Base-by-base conservation (phyloP, 2,888 invertebrate species). In the Gasteruption jaculator region DNA sequence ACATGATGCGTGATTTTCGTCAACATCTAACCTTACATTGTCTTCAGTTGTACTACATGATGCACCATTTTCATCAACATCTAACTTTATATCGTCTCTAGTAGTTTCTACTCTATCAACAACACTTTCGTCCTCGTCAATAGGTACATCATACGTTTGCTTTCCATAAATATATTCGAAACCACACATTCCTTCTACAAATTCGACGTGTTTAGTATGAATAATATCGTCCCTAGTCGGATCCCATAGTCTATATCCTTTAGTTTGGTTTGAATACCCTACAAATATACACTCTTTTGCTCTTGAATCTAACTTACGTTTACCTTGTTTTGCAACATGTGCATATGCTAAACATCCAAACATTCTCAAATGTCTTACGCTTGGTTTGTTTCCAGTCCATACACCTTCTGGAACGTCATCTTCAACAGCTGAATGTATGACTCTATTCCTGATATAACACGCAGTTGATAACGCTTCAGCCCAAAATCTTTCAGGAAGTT, bases 181-280 rank as follows among this genome's bases (percentile, higher is more conserved):
- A 2, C 35, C 35, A 14, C 15, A 22, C 15, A 21, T 5, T 5
- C 5, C 35, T 24, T 35, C 35, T 35, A 35, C n/a, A 15, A 35
- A 35, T 5, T 35, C 24, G 10, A 22, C 35, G 15, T 35, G 35
- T 11, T 35, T 35, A 4, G 22, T 35, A 3, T 35, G 35, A 12
- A 35, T 21, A 3, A 35, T 11, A 14, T 35, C 35, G 15, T 35
- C 12, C 25, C 15, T 22, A 5, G 12, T 6, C 5, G 24, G 35
- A 35, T 22, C 22, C 35, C 35, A 35, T 4, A 35, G 24, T 35
- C 24, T 22, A 24, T 24, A 35, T n/a, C 25, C 25, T 15, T 21
- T 35, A 15, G 35, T 35, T 15, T 22, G 21, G 10, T 4, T 25
- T 4, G 6, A 25, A n/a, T n/a, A n/a, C n/a, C n/a, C n/a, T n/a